Percentiles rank a stretch among this genome's conserved stretches.
Conservation (phyloP, 2,113 vertebrate species). For the Alces alces region DNA sequence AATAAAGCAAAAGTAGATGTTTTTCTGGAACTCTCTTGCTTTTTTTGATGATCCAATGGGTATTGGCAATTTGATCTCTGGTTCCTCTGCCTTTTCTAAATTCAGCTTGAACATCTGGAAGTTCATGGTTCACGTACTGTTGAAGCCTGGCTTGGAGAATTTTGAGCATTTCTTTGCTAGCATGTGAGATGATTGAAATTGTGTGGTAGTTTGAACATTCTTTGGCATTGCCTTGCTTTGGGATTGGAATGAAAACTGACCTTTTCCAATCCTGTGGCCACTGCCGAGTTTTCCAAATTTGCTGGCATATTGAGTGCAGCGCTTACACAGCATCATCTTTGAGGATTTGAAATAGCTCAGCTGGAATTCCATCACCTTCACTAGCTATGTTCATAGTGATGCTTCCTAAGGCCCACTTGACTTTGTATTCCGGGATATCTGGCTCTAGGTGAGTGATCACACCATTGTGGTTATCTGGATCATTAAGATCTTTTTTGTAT, state of each 20-base stretch:
- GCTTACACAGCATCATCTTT: not conserved
- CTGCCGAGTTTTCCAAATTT: not conserved
- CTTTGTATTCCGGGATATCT: not conserved
- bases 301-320: not conserved
- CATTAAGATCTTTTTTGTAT: not conserved
- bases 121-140: not conserved
- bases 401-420: not conserved
- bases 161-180: not conserved
- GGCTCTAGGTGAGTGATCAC: not conserved
- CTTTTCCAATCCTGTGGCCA: not conserved
- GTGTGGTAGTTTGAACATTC: not conserved
- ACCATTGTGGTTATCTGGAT: not conserved
- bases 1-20: not conserved
- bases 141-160: not conserved
- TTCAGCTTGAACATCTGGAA: not conserved
- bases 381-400: not conserved
- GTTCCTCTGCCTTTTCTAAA: not conserved
- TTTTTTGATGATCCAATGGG: not conserved
- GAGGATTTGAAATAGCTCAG: not conserved
- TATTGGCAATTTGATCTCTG: not conserved
- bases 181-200: not conserved
- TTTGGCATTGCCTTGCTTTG: not conserved
- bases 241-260: not conserved
- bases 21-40: not conserved
- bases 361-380: not conserved